These are phyloP conservation scores for Lepidotrigona ventralis DNA, from an alignment of 1,140 invertebrate species.

Conservation along the genomic window DNA sequence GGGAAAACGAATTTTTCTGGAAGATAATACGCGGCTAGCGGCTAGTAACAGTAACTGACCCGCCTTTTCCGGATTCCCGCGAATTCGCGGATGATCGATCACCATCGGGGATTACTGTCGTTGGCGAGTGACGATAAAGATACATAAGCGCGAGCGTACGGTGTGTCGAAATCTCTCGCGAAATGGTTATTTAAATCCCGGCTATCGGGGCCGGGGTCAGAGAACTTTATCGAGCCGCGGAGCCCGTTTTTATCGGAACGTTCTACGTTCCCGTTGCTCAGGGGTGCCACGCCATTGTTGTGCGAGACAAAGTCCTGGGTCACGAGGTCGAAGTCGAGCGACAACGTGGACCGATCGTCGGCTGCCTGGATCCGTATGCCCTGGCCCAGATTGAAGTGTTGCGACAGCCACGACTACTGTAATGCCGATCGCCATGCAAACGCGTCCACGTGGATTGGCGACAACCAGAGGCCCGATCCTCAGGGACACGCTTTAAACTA, in stretches of 20 bases:
- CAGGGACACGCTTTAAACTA: not conserved
- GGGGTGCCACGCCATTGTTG: constrained; percentile 66
- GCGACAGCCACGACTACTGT: constrained; percentile 70
- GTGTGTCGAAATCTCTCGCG: constrained; percentile 23
- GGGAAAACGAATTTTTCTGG: constrained; percentile 3
- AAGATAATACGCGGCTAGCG: not conserved
- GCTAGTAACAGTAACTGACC: not conserved
- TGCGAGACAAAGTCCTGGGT: constrained; percentile 70
- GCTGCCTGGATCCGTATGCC: constrained; percentile 49
- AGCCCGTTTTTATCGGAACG: constrained; percentile 26
- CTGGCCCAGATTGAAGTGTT: constrained; percentile 68
- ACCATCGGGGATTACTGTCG: not conserved
- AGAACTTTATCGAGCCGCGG: constrained; percentile 49
- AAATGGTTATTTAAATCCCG: constrained; percentile 38
- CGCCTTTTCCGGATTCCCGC: not conserved
- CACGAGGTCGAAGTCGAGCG: constrained; percentile 48
- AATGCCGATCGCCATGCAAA: constrained; percentile 54
- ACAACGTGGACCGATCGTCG: constrained; percentile 44
- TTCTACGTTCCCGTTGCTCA: constrained; percentile 44
- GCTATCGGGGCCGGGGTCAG: constrained; percentile 40
- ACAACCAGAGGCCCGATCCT: not conserved
- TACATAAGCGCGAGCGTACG: not conserved
- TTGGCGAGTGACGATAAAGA: not conserved
- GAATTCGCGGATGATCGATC: constrained; percentile 1
- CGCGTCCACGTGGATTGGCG: constrained; percentile 35